Percentiles rank a stretch among this genome's conserved stretches.
phyloP scores from a whole-genome alignment of 1,140 invertebrate genomes.

The Plectrocnemia conspersa region DNA sequence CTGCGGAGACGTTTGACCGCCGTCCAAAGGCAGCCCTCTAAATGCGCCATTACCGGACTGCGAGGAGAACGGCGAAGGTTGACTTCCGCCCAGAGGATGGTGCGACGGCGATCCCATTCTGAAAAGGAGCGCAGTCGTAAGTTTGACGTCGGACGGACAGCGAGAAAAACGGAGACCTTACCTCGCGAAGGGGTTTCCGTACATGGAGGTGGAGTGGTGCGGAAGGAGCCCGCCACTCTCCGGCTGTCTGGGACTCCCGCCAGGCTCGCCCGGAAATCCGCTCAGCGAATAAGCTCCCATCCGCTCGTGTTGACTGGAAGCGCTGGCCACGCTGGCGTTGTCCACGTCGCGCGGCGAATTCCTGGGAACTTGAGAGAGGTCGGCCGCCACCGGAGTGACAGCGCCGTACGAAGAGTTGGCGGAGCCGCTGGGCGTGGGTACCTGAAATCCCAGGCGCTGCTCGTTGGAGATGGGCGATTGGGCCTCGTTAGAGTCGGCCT shows the following conservation, averaged over 20 bases:
- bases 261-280: constrained; percentile 25
- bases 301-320: constrained; percentile 30
- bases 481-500: constrained; percentile 36
- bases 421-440: constrained; percentile 33
- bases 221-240: constrained; percentile 34
- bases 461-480: constrained; percentile 31
- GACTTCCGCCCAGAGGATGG: constrained; percentile 22
- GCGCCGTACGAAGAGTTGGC: constrained; percentile 33
- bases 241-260: constrained; percentile 40
- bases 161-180: too few relatives aligned
- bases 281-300: constrained; percentile 13
- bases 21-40: constrained; percentile 26
- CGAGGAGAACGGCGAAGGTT: constrained; percentile 29
- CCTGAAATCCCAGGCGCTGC: constrained; percentile 34
- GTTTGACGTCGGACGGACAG: neutral
- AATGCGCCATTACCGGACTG: constrained; percentile 31
- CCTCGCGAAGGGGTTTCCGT: constrained; percentile 49
- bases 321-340: constrained; percentile 31
- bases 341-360: constrained; percentile 29
- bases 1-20: constrained; percentile 25
- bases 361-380: constrained; percentile 28
- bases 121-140: constrained; percentile 4
- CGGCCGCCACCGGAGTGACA: constrained; percentile 26
- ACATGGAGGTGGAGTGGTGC: constrained; percentile 43
- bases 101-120: constrained; percentile 34